A percentile compares a stretch with the other conserved stretches of the same genome.
phyloP scores from a whole-genome alignment of 1,140 invertebrate species.

The Sminthurides bifidus region DNA sequence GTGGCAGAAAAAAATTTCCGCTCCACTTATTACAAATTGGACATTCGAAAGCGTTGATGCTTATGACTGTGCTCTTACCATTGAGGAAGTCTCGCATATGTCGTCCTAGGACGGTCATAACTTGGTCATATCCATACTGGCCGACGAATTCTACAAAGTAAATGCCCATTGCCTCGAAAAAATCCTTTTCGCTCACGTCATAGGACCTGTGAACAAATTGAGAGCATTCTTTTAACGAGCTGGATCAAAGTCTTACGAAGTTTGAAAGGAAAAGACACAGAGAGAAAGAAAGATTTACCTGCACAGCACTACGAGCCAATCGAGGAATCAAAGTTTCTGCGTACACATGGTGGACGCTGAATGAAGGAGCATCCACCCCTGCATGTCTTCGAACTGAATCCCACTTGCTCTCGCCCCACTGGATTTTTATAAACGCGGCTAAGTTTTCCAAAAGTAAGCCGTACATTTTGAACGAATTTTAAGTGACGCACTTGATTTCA shows the following conservation, averaged over 20 bases:
- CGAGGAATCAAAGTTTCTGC: constrained; percentile 73
- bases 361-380: constrained; percentile 68
- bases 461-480: constrained; percentile 56
- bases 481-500: not conserved
- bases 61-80: constrained; percentile 40
- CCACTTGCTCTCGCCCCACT: constrained; percentile 87
- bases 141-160: constrained; percentile 81
- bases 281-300: constrained; percentile 45
- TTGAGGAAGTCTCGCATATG: constrained; percentile 93
- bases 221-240: not conserved
- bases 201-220: not conserved
- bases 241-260: not conserved
- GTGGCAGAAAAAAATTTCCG: not conserved
- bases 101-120: constrained; percentile 74
- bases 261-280: not conserved
- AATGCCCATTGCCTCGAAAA: constrained; percentile 81
- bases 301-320: constrained; percentile 68
- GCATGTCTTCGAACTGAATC: constrained; percentile 68
- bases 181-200: constrained; percentile 57
- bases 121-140: constrained; percentile 85
- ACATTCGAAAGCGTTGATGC: not conserved
- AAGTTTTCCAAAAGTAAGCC: constrained; percentile 86
- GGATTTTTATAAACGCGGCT: constrained; percentile 73
- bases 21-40: not conserved
- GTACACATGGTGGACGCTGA: constrained; percentile 85